Conservation (phyloP, 1,140 invertebrate species). For the Drosophila kohkoa region DNA sequence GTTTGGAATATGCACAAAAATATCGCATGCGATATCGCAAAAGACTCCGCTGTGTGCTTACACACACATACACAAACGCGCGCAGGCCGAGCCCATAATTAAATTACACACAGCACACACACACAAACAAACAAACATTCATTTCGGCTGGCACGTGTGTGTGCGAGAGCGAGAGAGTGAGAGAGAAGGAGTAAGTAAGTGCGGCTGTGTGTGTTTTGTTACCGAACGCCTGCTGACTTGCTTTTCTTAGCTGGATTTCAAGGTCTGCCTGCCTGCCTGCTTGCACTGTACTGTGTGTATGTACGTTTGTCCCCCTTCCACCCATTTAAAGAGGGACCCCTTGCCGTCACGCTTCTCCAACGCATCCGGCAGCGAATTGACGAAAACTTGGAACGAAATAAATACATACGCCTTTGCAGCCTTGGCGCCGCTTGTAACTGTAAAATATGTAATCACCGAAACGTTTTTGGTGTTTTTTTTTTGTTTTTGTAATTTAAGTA, state of each 20-base stretch:
- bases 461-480: slow-evolving; percentile 49
- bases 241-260: slow-evolving; percentile 66
- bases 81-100: slow-evolving; percentile 69
- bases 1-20: neutral
- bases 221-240: slow-evolving; percentile 70
- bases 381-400: slow-evolving; percentile 50
- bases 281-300: neutral
- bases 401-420: slow-evolving; percentile 50
- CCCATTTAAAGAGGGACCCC: slow-evolving; percentile 15
- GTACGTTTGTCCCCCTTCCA: slow-evolving; percentile 11
- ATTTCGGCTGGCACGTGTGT: slow-evolving; percentile 37
- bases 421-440: slow-evolving; percentile 50
- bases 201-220: slow-evolving; percentile 16
- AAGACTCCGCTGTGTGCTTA: slow-evolving; percentile 21
- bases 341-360: slow-evolving; percentile 30
- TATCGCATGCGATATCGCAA: neutral
- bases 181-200: slow-evolving; percentile 26
- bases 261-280: slow-evolving; percentile 40
- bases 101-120: slow-evolving; percentile 73
- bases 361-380: slow-evolving; percentile 56
- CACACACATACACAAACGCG: slow-evolving; percentile 23
- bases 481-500: slow-evolving; percentile 67
- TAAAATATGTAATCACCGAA: slow-evolving; percentile 72
- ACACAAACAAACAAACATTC: slow-evolving; percentile 25
- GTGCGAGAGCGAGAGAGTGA: slow-evolving; percentile 3